Conservation (phyloP, 2,888 invertebrate genomes). For the Vannuccia rotundouncinata region DNA sequence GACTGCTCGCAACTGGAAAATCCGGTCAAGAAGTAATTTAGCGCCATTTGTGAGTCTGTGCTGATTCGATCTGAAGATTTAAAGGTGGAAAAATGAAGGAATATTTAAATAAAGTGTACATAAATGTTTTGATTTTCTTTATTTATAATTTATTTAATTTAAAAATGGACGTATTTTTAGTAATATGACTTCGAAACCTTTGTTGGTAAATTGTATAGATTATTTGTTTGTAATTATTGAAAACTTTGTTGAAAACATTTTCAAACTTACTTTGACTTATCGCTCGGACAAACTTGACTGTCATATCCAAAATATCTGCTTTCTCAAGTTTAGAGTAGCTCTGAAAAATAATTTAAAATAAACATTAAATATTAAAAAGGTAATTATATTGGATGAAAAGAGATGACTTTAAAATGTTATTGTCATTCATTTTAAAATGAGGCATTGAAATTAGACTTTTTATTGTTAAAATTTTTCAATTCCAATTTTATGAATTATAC, state of each 20-base stretch:
- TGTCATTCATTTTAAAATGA: too few species aligned
- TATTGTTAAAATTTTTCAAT: background rate
- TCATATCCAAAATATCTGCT: slow-evolving; percentile 35
- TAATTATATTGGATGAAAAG: background rate
- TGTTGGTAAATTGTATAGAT: too few species aligned
- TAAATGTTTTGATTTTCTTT: too few species aligned
- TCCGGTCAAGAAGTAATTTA: background rate
- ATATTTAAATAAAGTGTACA: too few species aligned
- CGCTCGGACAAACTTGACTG: slow-evolving; percentile 30
- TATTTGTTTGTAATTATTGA: too few species aligned
- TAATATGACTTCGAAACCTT: too few species aligned
- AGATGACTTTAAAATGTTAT: too few species aligned
- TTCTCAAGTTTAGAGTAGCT: slow-evolving; percentile 33
- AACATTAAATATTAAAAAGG: background rate
- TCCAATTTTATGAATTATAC: too few species aligned
- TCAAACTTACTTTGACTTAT: background rate
- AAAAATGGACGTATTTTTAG: too few species aligned
- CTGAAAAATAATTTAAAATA: background rate
- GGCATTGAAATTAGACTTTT: background rate
- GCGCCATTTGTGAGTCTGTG: background rate
- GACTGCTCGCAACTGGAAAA: slow-evolving; percentile 1
- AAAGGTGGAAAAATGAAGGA: too few species aligned
- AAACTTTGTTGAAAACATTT: too few species aligned
- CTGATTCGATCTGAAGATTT: background rate
- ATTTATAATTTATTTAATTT: too few species aligned